Base-by-base conservation (phyloP, 2,113 vertebrate genomes). In the Piprites chloris region DNA sequence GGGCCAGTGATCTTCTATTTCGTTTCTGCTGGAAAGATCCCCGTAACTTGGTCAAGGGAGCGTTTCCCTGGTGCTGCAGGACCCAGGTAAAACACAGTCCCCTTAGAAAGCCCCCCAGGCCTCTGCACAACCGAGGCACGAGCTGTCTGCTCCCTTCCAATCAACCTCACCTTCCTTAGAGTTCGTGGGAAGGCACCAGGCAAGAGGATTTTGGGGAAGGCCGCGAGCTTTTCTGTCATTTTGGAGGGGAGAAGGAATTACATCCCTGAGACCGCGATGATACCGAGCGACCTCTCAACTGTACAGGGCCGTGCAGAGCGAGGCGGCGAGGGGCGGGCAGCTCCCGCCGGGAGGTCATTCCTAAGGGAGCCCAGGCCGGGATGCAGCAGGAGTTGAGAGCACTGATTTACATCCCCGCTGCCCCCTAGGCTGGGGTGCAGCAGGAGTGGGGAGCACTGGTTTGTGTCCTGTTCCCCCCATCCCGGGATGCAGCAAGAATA, bases 241-340 rank as follows among this genome's bases (percentile, higher is more conserved):
- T 78, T 7, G 12, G 10, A 77, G 24, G 26, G 10, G 44, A 44
- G 56, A 28, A 72, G 35, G 58, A 53, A 91, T 28, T 0, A 2
- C 0, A 15, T 5, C 41, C 39, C n/a, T 12, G 35, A 20, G 0
- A 6, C 23, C 3, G 18, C 53, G 37, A 30, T n/a, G 0, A 1
- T 1, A 14, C 26, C 2, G 5, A n/a, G 46, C 0, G 5, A 26
- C 8, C 20, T 28, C 2, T 4, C 5, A 14, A 5, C 32, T 5
- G 23, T 3, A 3, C 46, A 66, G 92, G 2, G 1, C 41, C 3
- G 2, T 26, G 32, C 39, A 9, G 1, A 4, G 47, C 1, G 13
- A 3, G 26, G 35, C 33, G 52, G 3, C 0, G 8, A 56, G 11
- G 55, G 17, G 9, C 4, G 46, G 42, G 73, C 63, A 37, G 20